These are phyloP conservation scores for Cacatua alba DNA, from an alignment of 2,113 vertebrate species.

Conservation along the genomic window DNA sequence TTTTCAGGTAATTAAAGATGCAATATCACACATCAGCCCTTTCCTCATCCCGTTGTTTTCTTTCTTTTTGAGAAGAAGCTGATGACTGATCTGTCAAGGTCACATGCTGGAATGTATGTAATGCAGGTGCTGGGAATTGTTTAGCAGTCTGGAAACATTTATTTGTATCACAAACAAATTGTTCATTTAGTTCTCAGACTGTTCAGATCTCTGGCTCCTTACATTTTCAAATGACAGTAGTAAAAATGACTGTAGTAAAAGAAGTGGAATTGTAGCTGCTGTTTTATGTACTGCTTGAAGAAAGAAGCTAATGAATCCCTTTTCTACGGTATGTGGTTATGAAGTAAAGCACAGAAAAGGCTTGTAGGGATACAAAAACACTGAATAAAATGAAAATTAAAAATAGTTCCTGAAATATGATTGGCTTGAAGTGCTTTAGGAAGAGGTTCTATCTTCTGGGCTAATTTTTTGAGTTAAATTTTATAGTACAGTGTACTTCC, in stretches of 20 bases:
- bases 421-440: neutral
- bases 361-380: neutral
- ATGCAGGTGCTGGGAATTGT: neutral
- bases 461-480: neutral
- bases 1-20: neutral
- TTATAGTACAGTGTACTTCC: neutral
- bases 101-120: neutral
- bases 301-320: neutral
- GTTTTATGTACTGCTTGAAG: neutral
- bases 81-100: neutral
- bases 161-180: neutral
- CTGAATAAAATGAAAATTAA: neutral
- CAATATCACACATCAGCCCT: neutral
- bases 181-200: neutral
- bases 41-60: neutral
- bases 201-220: neutral
- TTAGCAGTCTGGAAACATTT: neutral
- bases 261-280: neutral
- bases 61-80: neutral
- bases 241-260: neutral
- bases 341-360: neutral
- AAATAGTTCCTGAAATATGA: neutral
- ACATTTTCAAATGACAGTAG: constrained; percentile 5
- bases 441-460: neutral
- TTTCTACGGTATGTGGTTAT: accelerated